Conservation (phyloP, 2,113 vertebrate species). For the Oplegnathus fasciatus region DNA sequence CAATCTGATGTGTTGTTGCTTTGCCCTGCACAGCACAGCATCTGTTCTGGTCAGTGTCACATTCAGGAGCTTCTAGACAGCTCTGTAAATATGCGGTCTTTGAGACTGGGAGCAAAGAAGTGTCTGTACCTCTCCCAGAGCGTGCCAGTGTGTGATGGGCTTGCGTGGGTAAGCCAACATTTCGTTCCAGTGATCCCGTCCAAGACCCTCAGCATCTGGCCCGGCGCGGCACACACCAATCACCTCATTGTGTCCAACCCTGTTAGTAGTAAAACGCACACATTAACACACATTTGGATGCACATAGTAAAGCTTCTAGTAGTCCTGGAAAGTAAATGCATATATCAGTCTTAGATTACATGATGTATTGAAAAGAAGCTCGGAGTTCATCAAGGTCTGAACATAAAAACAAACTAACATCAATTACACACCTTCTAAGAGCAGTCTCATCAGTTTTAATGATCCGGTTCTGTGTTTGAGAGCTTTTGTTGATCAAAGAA, state of each 20-base stretch:
- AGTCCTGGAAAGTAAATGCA: background rate
- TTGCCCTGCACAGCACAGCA: no score
- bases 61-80: background rate
- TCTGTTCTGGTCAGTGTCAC: background rate
- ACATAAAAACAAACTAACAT: no score
- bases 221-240: slow-evolving; percentile 95
- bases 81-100: background rate
- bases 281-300: background rate
- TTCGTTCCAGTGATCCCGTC: slow-evolving; percentile 98
- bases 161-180: slow-evolving; percentile 98
- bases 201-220: slow-evolving; percentile 94
- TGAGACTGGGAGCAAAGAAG: background rate
- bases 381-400: background rate
- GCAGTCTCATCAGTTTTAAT: background rate
- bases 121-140: slow-evolving; percentile 91
- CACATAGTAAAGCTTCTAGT: background rate
- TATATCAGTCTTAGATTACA: background rate
- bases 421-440: background rate
- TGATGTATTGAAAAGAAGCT: background rate
- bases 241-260: slow-evolving; percentile 98
- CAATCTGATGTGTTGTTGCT: background rate
- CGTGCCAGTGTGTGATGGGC: slow-evolving; percentile 98
- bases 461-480: background rate
- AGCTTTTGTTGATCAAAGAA: background rate
- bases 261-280: slow-evolving; percentile 67